Evolutionary conservation across 2,888 invertebrate species (phyloP), one percentile per base, ranked within the genome.

Genomic region (Amphimallon solstitiale): DNA sequence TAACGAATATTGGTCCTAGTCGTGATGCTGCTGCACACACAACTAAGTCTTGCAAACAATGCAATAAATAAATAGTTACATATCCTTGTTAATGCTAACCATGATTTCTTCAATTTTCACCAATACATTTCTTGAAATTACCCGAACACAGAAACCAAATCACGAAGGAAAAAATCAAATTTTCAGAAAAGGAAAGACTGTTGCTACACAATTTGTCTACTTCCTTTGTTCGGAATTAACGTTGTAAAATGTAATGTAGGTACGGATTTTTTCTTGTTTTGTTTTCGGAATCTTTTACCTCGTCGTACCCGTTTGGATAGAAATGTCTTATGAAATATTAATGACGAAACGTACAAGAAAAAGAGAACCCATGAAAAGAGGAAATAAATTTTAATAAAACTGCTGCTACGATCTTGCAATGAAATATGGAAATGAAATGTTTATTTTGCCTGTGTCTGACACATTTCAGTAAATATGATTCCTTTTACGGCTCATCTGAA

Each of bases 371-470:
- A 29, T 29, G 29, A 29, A 49, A 49, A 49, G 15, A n/a, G 14
- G 23, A 34, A 49, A 49, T 49, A 49, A 49, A 49, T 49, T 49
- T 29, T 49, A 23, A 49, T 49, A 29, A 49, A 49, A 29, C 23
- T 49, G 14, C 48, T 29, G 21, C 23, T 23, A 23, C 12, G n/a
- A 23, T 29, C 7, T 12, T 23, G 29, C 48, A 49, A 49, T 49
- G 48, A 49, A 49, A 49, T 49, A 49, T 49, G 48, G 29, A 49
- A 49, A 49, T 49, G 48, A 49, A 49, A 49, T 49, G 48, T 49
- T 49, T 49, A 49, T 49, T 49, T 23, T 29, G 29, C 6, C 48
- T 48, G 48, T 23, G 48, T 48, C 17, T 45, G 15, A 45, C 19
- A 29, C 29, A 6, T 49, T 12, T 23, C 7, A 14, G 48, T 29